phyloP scores from a whole-genome alignment of 2,888 invertebrate species.

The Torymus texanus region DNA sequence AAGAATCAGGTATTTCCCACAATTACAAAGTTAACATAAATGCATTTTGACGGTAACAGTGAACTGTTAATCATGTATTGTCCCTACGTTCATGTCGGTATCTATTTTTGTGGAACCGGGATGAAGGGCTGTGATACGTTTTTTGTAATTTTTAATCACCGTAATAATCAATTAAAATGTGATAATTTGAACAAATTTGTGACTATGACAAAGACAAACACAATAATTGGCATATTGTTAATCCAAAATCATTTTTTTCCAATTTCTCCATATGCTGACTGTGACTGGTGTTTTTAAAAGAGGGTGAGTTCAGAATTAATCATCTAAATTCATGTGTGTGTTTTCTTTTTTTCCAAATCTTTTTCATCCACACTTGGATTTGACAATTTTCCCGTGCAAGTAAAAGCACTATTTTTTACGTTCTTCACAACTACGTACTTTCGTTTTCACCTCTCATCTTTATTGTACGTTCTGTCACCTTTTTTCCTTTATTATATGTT shows the following conservation, averaged over 20 bases:
- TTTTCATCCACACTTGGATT: constrained; percentile 28
- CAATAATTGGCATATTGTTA: constrained; percentile 63
- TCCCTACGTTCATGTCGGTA: constrained; percentile 33
- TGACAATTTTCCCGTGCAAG: not conserved
- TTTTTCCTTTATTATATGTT: constrained; percentile 20
- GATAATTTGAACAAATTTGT: constrained; percentile 50
- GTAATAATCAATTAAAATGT: constrained; percentile 54
- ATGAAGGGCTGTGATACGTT: constrained; percentile 4
- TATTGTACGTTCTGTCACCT: constrained; percentile 11
- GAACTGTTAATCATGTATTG: constrained; percentile 31
- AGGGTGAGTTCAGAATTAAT: constrained; percentile 72
- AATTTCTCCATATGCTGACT: constrained; percentile 71
- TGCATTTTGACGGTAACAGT: constrained; percentile 1
- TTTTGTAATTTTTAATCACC: not conserved
- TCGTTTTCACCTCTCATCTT: not conserved
- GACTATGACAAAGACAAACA: constrained; percentile 39
- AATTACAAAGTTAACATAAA: not conserved
- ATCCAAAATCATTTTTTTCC: constrained; percentile 69
- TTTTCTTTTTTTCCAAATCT: constrained; percentile 60
- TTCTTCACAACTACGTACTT: constrained; percentile 11
- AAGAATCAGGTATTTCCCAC: constrained; percentile 84
- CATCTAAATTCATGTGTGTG: constrained; percentile 64
- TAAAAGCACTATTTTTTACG: not conserved
- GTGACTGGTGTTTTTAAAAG: constrained; percentile 71
- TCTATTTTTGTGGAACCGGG: constrained; percentile 29